Base-by-base conservation (phyloP, 2,888 invertebrate species). In the Acleris holmiana region DNA sequence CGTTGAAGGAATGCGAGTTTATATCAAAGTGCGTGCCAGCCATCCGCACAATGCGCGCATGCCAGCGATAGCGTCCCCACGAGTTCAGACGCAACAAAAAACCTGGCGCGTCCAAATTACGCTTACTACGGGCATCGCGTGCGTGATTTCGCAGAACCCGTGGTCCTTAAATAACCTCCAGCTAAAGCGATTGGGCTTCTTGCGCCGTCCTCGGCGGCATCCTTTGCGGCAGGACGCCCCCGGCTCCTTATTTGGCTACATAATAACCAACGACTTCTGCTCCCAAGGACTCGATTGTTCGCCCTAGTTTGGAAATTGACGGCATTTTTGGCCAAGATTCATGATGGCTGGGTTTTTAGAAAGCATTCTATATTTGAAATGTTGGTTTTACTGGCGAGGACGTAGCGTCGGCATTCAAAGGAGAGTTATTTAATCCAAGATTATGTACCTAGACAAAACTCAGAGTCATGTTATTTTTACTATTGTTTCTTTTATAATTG, bases 171-270 rank as follows among this genome's bases (percentile, higher is more conserved):
- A 89, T 88, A 88, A 83, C 82, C 78, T 35, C 68, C 74, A 74
- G 77, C 77, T 77, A 78, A 79, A 80, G 69, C 77, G 78, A 82
- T 83, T 78, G 76, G 79, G 77, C 77, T 86, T 86, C 85, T 85
- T 85, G 79, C 75, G 67, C 70, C 83, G 89, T 83, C 89, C 87
- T 88, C 84, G 79, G 88, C 91, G 91, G 90, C 82, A 89, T 89
- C 90, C 91, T 91, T 89, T 90, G 77, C 74, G 74, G 75, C 78
- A 81, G 87, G 89, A 89, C 88, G 86, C 76, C 80, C 76, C 72
- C 73, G 69, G 73, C 75, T 70, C 91, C 91, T 78, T 91, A 89
- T 90, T 88, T 76, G 91, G 91, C 79, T 77, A 82, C 83, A 88
- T 86, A 88, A 88, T 86, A 82, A 84, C 79, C 80, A 76, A 80